Conservation (phyloP, 2,888 invertebrate species). For the Trichopria drosophilae region DNA sequence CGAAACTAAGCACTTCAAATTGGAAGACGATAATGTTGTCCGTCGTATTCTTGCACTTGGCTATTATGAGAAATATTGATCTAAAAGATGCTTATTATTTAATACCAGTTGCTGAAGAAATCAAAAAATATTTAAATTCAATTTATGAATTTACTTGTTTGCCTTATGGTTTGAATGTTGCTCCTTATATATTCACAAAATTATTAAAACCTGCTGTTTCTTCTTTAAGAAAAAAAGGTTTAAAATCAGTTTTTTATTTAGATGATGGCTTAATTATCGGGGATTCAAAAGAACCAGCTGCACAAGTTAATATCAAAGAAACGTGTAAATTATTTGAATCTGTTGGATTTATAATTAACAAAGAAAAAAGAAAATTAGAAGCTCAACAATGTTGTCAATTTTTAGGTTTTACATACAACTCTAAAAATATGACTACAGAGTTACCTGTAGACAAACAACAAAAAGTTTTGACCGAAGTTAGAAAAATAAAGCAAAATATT, state of each 20-base stretch:
- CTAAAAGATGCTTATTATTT: too few species aligned
- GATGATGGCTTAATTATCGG: neutral
- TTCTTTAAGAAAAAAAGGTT: neutral
- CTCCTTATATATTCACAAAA: too few species aligned
- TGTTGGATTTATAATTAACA: constrained; percentile 7
- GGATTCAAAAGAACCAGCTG: neutral
- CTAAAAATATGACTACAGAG: constrained; percentile 3
- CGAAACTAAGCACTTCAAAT: too few species aligned
- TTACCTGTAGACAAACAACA: constrained; percentile 8
- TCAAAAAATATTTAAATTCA: too few species aligned
- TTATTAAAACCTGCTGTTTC: too few species aligned
- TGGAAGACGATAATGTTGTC: too few species aligned
- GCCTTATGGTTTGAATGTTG: too few species aligned
- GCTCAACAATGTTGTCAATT: constrained; percentile 5
- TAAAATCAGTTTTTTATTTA: constrained; percentile 3
- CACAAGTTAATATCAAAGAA: neutral
- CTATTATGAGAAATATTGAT: too few species aligned
- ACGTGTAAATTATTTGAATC: neutral
- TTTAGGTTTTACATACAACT: constrained; percentile 10
- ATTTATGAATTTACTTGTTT: too few species aligned
- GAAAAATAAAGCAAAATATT: constrained; percentile 3
- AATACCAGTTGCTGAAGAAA: too few species aligned
- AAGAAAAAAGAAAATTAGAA: constrained; percentile 1
- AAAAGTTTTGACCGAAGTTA: constrained; percentile 4
- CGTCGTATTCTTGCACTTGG: too few species aligned